Base-by-base conservation (phyloP, 2,113 vertebrate genomes). In the Peromyscus leucopus region DNA sequence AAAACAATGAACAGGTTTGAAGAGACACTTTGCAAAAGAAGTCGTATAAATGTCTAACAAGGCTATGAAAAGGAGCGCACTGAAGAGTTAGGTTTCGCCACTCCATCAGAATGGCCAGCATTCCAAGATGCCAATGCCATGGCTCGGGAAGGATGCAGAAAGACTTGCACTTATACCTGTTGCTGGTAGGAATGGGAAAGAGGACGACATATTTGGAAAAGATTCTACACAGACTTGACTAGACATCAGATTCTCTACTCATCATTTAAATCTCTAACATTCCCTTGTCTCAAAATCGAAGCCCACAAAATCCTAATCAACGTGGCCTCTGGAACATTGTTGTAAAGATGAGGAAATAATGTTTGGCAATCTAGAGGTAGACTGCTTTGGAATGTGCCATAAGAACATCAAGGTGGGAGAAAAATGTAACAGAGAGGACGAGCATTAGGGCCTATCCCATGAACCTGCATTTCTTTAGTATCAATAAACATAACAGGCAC, bases 1-100 rank as follows among this genome's bases (percentile, higher is more conserved):
- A 79, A 91, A 94, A 80, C 87, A 91, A 82, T 6, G 55, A 90
- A 96, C 57, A 78, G 12, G 51, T 82, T 82, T 93, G 31, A 96
- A 33, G 31, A 83, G 75, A 85, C 22, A 65, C 17, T n/a, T 83
- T 24, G 46, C 39, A 83, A 89, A 84, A 91, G 42, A 91, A 93
- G 83, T 78, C 24, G 65, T 26, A 63, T 36, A 71, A 92, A 92
- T 42, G 39, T 19, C 69, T 82, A 96, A 88, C 11, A 72, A 92
- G 42, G 11, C 80, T 22, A 65, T 90, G 71, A 71, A 85, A 89
- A 93, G 55, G 65, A 69, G 7, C 57, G 93, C 69, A 59, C 83
- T 83, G 72, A 26, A 39, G 61, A 85, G 55, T 55, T 55, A 13
- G 51, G 4, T 19, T 19, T 55, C 21, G 5, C 80, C 22, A 11